Conservation (phyloP, 2,888 invertebrate genomes). For the Saturnia pavonia region DNA sequence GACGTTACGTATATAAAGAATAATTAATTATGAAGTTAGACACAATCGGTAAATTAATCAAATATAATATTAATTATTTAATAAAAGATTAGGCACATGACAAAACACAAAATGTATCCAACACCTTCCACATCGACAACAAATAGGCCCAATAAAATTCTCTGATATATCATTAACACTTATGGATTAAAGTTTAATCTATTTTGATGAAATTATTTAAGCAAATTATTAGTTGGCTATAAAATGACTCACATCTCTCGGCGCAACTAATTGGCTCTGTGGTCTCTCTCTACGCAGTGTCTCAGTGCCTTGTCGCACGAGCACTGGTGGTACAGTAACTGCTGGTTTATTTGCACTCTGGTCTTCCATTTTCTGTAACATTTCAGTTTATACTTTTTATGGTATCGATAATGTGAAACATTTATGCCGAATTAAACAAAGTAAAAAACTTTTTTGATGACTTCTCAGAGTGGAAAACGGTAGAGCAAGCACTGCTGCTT, state of each 20-base stretch:
- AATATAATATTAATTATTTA: slow-evolving; percentile 3
- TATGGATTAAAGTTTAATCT: background rate
- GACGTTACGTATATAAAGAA: slow-evolving; percentile 18
- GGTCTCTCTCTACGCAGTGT: slow-evolving; percentile 69
- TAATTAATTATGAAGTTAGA: slow-evolving; percentile 28
- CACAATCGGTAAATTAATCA: slow-evolving; percentile 22
- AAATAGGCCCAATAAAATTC: slow-evolving; percentile 4
- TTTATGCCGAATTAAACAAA: background rate
- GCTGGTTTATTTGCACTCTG: slow-evolving; percentile 29
- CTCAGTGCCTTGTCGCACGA: slow-evolving; percentile 73
- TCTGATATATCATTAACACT: background rate
- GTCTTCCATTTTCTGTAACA: slow-evolving; percentile 48
- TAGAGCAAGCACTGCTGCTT: background rate
- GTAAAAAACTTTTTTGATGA: background rate
- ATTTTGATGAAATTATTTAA: background rate
- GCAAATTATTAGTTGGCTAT: background rate
- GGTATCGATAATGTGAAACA: background rate
- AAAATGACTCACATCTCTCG: slow-evolving; percentile 59
- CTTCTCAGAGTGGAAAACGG: background rate
- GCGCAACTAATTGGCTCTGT: slow-evolving; percentile 64
- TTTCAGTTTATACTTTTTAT: background rate
- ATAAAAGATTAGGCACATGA: slow-evolving; percentile 16
- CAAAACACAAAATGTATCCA: slow-evolving; percentile 23
- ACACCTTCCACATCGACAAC: slow-evolving; percentile 21
- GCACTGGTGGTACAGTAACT: slow-evolving; percentile 51